Evolutionary conservation across 2,797 vertebrate species (phyloP).

Genomic region (Momotus momota): DNA sequence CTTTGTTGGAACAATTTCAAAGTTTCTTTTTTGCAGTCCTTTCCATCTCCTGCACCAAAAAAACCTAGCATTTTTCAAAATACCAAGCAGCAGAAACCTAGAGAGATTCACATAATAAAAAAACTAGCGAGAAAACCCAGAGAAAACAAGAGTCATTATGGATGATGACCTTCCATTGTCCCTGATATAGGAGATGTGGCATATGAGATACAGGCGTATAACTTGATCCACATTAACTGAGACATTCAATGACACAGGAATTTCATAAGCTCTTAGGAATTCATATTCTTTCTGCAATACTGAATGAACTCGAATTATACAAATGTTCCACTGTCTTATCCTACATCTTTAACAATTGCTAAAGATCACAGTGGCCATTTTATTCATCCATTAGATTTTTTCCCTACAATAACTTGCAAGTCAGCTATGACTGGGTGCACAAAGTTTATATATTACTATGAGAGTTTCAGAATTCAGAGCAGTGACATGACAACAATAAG

Average conservation of each 20-base stretch:
- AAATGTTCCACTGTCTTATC: background rate
- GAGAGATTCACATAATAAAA: background rate
- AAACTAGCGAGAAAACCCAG: background rate
- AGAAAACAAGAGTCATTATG: background rate
- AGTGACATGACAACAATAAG: background rate
- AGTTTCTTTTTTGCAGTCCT: background rate
- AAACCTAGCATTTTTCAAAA: background rate
- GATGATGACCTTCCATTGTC: conserved; percentile 3
- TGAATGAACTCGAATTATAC: conserved; percentile 26
- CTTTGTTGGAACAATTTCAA: background rate
- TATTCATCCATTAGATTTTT: background rate
- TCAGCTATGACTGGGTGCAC: background rate
- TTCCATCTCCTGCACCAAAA: background rate
- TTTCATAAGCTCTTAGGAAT: conserved; percentile 40
- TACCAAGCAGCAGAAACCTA: background rate
- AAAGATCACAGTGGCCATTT: background rate
- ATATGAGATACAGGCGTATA: background rate
- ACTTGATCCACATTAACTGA: conserved; percentile 27
- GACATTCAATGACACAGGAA: conserved; percentile 41
- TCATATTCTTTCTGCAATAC: conserved; percentile 30
- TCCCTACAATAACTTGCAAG: background rate
- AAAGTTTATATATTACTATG: background rate
- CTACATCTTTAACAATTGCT: background rate
- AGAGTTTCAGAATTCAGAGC: background rate
- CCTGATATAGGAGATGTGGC: background rate